Evolutionary conservation across 2,797 vertebrate species (phyloP).

Genomic region (Podarcis lilfordi): DNA sequence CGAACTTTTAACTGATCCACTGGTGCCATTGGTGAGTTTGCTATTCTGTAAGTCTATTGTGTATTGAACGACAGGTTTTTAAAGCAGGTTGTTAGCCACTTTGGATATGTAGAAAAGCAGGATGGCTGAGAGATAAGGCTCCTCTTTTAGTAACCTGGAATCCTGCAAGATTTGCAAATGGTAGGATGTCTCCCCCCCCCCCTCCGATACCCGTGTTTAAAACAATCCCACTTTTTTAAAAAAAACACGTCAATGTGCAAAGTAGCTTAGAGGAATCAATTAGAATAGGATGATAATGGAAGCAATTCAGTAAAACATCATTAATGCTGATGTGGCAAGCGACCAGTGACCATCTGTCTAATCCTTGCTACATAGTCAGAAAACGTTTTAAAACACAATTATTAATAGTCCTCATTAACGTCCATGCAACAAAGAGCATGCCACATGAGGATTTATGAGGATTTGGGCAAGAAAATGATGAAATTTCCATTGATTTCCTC

Average conservation of each 20-base stretch:
- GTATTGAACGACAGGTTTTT: too few relatives aligned
- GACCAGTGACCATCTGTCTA: slow-evolving; percentile 69
- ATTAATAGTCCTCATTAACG: slow-evolving; percentile 66
- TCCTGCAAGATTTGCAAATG: neutral
- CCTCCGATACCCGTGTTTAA: slow-evolving; percentile 1
- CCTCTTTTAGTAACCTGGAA: slow-evolving; percentile 20
- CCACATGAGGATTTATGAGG: slow-evolving; percentile 7
- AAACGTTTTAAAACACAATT: slow-evolving; percentile 61
- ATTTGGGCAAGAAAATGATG: slow-evolving; percentile 5
- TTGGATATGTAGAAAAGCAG: too few relatives aligned
- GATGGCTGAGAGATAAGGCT: too few relatives aligned
- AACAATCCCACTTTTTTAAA: slow-evolving; percentile 34
- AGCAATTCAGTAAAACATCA: slow-evolving; percentile 61
- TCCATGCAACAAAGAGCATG: slow-evolving; percentile 57
- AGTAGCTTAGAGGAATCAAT: slow-evolving; percentile 62
- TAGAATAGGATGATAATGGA: slow-evolving; percentile 61
- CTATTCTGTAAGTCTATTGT: neutral
- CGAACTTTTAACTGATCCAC: neutral
- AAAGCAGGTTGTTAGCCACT: neutral
- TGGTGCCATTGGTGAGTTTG: neutral
- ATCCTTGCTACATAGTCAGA: slow-evolving; percentile 59
- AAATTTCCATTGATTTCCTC: neutral
- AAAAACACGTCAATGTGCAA: slow-evolving; percentile 44
- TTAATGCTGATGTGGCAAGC: slow-evolving; percentile 62
- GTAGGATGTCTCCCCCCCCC: neutral